Percentiles rank a stretch among this genome's conserved stretches.
phyloP scores from a whole-genome alignment of 2,888 invertebrate species.

The Cheilosia scutellata region DNA sequence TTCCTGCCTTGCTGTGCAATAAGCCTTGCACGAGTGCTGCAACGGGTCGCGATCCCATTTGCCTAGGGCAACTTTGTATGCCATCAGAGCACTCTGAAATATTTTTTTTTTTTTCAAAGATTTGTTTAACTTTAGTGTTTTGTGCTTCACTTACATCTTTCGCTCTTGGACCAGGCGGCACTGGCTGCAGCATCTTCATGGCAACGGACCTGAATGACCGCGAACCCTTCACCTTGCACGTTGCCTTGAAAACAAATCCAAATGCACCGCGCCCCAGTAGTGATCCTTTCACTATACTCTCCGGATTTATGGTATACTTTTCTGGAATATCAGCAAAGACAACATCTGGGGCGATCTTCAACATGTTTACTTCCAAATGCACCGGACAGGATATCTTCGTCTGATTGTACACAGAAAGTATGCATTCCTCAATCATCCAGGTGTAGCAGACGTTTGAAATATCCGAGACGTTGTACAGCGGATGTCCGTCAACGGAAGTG shows the following conservation, averaged over 20 bases:
- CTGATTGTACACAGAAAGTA: conserved; percentile 92
- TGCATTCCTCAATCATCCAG: conserved; percentile 98
- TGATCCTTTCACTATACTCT: conserved; percentile 90
- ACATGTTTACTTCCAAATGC: conserved; percentile 90
- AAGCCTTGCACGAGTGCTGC: conserved; percentile 97
- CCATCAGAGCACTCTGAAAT: conserved; percentile 83
- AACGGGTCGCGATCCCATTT: conserved; percentile 97
- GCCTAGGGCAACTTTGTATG: conserved; percentile 88
- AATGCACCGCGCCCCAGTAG: conserved; percentile 98
- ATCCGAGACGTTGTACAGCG: conserved; percentile 84
- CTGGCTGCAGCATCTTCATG: conserved; percentile 97
- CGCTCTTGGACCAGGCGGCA: conserved; percentile 89
- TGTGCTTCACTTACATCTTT: conserved; percentile 80
- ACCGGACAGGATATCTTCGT: conserved; percentile 90
- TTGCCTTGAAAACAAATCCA: conserved; percentile 96
- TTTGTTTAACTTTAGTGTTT: background rate
- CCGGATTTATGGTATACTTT: conserved; percentile 91
- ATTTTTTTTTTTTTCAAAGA: background rate
- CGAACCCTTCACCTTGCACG: conserved; percentile 87
- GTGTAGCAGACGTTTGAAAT: conserved; percentile 86
- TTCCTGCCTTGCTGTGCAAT: conserved; percentile 98
- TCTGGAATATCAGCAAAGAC: conserved; percentile 96
- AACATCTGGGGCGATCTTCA: conserved; percentile 96
- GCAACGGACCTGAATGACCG: conserved; percentile 90
- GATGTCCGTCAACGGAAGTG: conserved; percentile 92